Evolutionary conservation across 2,888 invertebrate genomes (phyloP).

Genomic region (Apotomis capreana): DNA sequence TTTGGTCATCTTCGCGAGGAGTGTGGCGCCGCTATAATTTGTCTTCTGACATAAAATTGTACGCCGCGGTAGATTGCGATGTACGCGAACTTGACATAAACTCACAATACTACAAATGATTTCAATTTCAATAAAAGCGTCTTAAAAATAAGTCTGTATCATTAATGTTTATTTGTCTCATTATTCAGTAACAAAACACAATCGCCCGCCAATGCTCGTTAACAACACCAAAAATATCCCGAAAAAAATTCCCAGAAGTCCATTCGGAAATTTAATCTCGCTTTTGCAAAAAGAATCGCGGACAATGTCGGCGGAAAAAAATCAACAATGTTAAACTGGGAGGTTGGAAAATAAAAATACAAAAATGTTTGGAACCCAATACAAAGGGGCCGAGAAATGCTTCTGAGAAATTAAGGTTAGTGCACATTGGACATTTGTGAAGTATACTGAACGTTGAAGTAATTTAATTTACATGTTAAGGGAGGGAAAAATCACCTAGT

Average conservation of each 20-base stretch:
- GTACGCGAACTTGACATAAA: too few species aligned
- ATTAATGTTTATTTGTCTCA: background rate
- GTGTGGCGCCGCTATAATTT: too few species aligned
- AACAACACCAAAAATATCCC: constrained; percentile 19
- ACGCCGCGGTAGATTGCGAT: too few species aligned
- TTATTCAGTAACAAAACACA: constrained; percentile 25
- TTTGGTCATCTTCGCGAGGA: too few species aligned
- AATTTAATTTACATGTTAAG: too few species aligned
- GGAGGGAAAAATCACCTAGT: too few species aligned
- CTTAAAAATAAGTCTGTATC: too few species aligned
- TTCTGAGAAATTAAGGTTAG: constrained; percentile 58
- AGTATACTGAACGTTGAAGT: constrained; percentile 35
- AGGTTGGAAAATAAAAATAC: constrained; percentile 67
- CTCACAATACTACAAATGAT: too few species aligned
- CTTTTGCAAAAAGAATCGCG: constrained; percentile 38
- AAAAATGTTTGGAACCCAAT: constrained; percentile 47
- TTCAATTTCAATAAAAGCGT: too few species aligned
- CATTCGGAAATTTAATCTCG: constrained; percentile 39
- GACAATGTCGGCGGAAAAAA: constrained; percentile 42
- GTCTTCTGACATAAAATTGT: too few species aligned
- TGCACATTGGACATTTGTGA: constrained; percentile 40
- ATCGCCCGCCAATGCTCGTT: constrained; percentile 23
- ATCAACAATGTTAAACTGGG: constrained; percentile 57
- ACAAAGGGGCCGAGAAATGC: constrained; percentile 58
- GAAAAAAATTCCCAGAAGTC: constrained; percentile 30